Conservation (phyloP, 2,797 vertebrate species). For the Onychomys arenicola region DNA sequence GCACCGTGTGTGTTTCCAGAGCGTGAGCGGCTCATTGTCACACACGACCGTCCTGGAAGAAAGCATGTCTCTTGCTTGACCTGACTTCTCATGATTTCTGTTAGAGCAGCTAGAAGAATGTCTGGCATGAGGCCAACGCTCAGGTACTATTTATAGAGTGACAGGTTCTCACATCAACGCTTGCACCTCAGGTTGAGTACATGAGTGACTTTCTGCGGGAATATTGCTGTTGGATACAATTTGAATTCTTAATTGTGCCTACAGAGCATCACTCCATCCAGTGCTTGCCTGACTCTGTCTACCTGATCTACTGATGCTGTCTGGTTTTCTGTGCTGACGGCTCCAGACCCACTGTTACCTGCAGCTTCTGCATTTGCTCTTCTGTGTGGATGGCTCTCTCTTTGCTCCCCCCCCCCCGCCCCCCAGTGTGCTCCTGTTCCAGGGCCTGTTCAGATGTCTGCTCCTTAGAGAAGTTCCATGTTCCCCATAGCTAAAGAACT, state of each 20-base stretch:
- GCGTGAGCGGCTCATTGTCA: neutral
- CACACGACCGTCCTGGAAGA: neutral
- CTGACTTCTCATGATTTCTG: neutral
- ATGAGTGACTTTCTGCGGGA: neutral
- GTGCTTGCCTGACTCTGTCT: neutral
- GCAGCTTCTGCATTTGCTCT: neutral
- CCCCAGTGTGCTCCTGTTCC: neutral
- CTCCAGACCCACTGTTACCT: no score
- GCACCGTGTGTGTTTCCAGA: neutral
- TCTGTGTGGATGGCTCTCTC: neutral
- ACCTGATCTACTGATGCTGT: neutral
- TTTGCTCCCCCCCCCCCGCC: neutral
- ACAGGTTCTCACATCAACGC: neutral
- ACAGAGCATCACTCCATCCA: rapidly evolving
- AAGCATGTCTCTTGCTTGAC: neutral
- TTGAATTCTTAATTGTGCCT: neutral
- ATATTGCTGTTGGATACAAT: neutral
- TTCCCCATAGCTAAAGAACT: neutral
- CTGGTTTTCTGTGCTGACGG: neutral
- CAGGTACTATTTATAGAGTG: neutral
- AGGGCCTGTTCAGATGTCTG: neutral
- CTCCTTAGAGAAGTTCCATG: neutral
- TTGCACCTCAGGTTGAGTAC: neutral
- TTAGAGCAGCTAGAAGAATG: neutral
- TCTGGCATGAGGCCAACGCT: neutral